Percentiles rank a stretch among this genome's conserved stretches.
Conservation (phyloP, 2,888 invertebrate genomes). For the Sphecodes monilicornis region DNA sequence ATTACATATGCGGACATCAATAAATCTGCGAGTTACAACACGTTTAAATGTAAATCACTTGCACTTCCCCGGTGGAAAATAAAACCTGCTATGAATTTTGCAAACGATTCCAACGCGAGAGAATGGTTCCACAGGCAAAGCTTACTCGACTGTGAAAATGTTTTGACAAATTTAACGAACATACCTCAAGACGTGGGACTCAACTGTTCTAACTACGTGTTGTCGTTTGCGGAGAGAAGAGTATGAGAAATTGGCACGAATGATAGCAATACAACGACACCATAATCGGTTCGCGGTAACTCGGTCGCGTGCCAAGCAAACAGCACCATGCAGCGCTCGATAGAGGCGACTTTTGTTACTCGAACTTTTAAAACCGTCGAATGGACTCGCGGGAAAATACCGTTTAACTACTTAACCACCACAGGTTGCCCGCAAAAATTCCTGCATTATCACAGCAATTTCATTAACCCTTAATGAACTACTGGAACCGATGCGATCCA, state of each 20-base stretch:
- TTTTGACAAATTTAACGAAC: slow-evolving; percentile 26
- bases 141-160: slow-evolving; percentile 21
- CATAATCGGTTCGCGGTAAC: slow-evolving; percentile 43
- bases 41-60: not conserved
- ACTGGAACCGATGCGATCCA: not conserved
- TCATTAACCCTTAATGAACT: not conserved
- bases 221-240: not conserved
- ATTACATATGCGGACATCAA: not conserved
- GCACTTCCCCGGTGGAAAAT: not conserved
- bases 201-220: slow-evolving; percentile 12
- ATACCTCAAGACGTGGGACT: slow-evolving; percentile 4
- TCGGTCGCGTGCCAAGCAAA: not conserved
- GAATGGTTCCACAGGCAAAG: slow-evolving; percentile 19
- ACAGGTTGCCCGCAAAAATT: not conserved
- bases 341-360: slow-evolving; percentile 1
- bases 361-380: not conserved
- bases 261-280: slow-evolving; percentile 17
- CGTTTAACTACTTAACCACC: not conserved
- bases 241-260: slow-evolving; percentile 17
- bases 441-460: not conserved
- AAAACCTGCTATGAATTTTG: not conserved
- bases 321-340: not conserved
- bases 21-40: not conserved
- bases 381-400: not conserved
- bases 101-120: not conserved